phyloP scores from a whole-genome alignment of 2,113 vertebrate species.

The Rhegmatorhina hoffmannsi region DNA sequence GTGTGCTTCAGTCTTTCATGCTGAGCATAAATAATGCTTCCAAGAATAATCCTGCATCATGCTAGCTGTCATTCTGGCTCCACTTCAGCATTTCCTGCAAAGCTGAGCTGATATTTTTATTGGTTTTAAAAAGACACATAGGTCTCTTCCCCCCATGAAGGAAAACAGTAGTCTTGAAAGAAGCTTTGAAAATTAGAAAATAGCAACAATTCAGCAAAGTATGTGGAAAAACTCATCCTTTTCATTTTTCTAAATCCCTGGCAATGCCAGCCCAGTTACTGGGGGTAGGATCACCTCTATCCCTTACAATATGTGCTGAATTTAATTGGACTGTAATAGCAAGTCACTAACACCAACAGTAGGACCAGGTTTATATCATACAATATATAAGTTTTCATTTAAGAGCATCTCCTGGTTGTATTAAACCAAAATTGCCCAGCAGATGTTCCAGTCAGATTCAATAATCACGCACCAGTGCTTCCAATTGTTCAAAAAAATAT shows the following conservation, averaged over 20 bases:
- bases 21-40: constrained; percentile 27
- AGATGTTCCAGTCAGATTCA: constrained; percentile 22
- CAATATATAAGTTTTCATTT: not conserved
- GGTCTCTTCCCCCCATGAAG: not conserved
- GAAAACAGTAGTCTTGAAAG: not conserved
- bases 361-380: not conserved
- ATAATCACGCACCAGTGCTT: not conserved
- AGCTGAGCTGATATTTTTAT: not conserved
- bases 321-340: not conserved
- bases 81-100: not conserved
- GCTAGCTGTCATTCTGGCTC: not conserved
- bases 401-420: not conserved
- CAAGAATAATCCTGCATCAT: not conserved
- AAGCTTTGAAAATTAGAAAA: not conserved
- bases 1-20: not conserved
- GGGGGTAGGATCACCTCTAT: not conserved
- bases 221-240: not conserved
- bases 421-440: not conserved
- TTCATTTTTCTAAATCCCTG: not conserved
- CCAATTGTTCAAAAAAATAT: not conserved
- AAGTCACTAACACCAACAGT: not conserved
- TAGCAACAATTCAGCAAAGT: not conserved
- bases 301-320: not conserved
- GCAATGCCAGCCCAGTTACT: not conserved
- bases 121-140: not conserved